Conservation (phyloP, 2,888 invertebrate species). For the Chaitophorus viminalis region DNA sequence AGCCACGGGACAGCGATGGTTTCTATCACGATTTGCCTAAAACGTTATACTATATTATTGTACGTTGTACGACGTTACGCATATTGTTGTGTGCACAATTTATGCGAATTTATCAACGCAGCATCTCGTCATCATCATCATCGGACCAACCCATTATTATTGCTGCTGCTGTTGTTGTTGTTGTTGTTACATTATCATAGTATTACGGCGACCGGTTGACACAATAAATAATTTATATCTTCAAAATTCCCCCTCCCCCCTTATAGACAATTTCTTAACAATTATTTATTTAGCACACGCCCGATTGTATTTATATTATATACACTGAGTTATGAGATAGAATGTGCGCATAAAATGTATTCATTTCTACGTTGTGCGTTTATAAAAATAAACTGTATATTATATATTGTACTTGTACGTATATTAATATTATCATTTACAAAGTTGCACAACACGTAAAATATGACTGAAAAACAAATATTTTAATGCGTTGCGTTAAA, state of each 20-base stretch:
- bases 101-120: not conserved
- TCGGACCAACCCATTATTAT: no score
- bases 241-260: conserved; percentile 1
- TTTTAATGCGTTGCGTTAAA: not conserved
- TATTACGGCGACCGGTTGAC: conserved; percentile 25
- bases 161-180: no score
- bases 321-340: no score
- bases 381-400: no score
- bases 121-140: not conserved
- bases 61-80: not conserved
- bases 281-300: not conserved
- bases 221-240: conserved; percentile 31
- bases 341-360: no score
- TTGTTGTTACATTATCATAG: not conserved
- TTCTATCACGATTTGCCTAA: conserved; percentile 45
- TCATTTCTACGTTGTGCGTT: no score
- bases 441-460: no score
- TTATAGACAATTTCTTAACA: no score
- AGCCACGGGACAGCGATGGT: not conserved
- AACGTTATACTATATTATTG: not conserved
- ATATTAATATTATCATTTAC: no score
- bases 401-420: no score
- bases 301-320: no score
- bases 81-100: not conserved
- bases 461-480: no score